Evolutionary conservation across 2,797 vertebrate species (phyloP), one percentile per base, ranked within the genome.

Genomic region (Anas bahamensis): DNA sequence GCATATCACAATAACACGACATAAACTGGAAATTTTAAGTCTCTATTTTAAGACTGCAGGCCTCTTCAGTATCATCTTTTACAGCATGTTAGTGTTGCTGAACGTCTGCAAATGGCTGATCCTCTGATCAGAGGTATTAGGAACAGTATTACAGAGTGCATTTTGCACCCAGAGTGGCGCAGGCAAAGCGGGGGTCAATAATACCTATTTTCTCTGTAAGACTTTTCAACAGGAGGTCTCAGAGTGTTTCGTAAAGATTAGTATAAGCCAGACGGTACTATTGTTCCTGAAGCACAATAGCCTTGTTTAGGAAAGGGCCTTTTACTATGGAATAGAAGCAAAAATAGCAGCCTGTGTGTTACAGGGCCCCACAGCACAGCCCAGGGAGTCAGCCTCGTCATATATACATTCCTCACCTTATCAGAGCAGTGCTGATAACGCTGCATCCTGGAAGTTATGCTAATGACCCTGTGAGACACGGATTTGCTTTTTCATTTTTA

Each of bases 381-480:
- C 10, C 2, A 24, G 28, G 52, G 23, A 50, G 31, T 66, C 35
- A 41, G 82, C 33, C 35, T 64, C 57, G 35, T n/a, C 19, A 17
- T 4, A 11, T 3, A 6, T 6, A 17, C 53, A 21, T 64, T 59
- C 65, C 76, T 68, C 21, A 10, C 83, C 31, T 86, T 50, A 66
- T 41, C 83, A 33, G 39, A 68, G 68, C 64, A 21, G 2, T 1
- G 33, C 66, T 74, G 83, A 65, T 39, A 87, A 72, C 0, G 0
- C 78, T 22, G 35, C 16, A 7, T 17, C 56, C 68, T 3, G 13
- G 53, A 37, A 22, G 24, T 65, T 66, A 52, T 52, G 57, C 52
- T 86, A 24, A 37, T 1, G 3, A 8, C 66, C 18, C 2, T 3
- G 18, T 1, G 33, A 80, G 41, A 44, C 22, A 5, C 3, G 5